These are phyloP conservation scores for Chrysocyon brachyurus DNA, from an alignment of 2,797 vertebrate genomes.

Conservation along the genomic window DNA sequence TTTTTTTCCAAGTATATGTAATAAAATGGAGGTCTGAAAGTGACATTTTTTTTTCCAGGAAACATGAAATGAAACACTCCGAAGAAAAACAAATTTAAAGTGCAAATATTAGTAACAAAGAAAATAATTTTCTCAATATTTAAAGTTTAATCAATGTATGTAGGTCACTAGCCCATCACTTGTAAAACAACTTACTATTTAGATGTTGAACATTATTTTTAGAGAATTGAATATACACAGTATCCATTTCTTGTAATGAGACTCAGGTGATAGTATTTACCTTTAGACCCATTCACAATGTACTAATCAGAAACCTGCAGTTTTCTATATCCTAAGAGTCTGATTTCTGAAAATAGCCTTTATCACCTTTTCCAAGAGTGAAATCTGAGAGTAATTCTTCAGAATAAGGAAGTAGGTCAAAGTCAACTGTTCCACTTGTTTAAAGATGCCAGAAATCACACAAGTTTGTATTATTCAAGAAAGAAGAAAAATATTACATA, in stretches of 20 bases:
- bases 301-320: slow-evolving; percentile 67
- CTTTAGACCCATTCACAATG: neutral
- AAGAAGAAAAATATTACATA: slow-evolving; percentile 23
- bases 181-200: slow-evolving; percentile 23
- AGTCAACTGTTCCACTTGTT: slow-evolving; percentile 78
- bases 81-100: neutral
- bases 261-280: slow-evolving; percentile 60
- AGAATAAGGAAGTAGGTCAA: slow-evolving; percentile 80
- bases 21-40: slow-evolving; percentile 8
- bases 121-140: slow-evolving; percentile 31
- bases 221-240: neutral
- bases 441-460: slow-evolving; percentile 79
- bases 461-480: slow-evolving; percentile 35
- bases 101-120: slow-evolving; percentile 32
- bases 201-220: slow-evolving; percentile 47
- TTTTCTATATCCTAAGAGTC: slow-evolving; percentile 57
- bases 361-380: slow-evolving; percentile 71
- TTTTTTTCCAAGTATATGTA: neutral
- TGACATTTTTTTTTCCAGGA: neutral
- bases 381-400: slow-evolving; percentile 84
- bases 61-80: neutral
- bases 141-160: slow-evolving; percentile 9
- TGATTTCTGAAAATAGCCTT: slow-evolving; percentile 81
- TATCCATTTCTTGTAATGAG: slow-evolving; percentile 36
- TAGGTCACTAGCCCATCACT: neutral